Evolutionary conservation across 2,797 vertebrate genomes (phyloP).

Genomic region (Hydrophis major): DNA sequence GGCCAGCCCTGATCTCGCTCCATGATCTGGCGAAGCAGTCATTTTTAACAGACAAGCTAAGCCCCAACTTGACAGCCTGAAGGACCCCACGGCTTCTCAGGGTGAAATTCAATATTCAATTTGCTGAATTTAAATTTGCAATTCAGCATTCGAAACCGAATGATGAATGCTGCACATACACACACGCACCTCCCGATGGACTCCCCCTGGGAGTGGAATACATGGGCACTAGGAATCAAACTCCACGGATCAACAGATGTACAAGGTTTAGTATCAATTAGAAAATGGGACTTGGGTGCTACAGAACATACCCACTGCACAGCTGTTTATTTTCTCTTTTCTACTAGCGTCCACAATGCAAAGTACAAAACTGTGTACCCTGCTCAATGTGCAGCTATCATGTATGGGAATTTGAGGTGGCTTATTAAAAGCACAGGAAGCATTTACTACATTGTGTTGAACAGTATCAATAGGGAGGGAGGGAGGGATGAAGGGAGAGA

Average conservation of each 20-base stretch:
- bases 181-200: background rate
- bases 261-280: background rate
- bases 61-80: background rate
- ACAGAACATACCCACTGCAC: background rate
- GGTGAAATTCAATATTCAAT: background rate
- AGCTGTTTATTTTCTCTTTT: background rate
- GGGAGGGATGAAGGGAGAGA: background rate
- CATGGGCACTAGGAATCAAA: background rate
- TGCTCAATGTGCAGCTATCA: background rate
- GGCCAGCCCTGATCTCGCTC: constrained; percentile 55
- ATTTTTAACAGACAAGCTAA: constrained; percentile 42
- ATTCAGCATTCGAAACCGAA: background rate
- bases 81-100: background rate
- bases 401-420: background rate
- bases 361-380: background rate
- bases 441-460: background rate
- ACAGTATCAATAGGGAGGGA: background rate
- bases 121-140: background rate
- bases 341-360: background rate
- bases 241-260: background rate
- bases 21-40: constrained; percentile 53
- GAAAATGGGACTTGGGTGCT: background rate
- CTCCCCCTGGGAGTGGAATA: background rate
- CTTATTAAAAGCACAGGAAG: background rate
- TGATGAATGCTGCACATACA: background rate